Conservation (phyloP, 2,888 invertebrate genomes). For the Lacanobia wlatinum region DNA sequence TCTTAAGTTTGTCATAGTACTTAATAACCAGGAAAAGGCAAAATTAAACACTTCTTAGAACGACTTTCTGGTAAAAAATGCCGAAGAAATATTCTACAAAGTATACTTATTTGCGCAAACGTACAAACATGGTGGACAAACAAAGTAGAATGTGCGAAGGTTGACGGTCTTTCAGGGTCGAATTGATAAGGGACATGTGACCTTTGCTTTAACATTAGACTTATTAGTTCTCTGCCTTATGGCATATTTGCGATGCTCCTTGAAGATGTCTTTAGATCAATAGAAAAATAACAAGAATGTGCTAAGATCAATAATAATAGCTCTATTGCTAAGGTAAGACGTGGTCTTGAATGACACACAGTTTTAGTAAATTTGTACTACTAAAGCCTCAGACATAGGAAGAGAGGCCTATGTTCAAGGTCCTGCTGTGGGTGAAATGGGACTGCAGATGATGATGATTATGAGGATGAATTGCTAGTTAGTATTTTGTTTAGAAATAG, state of each 20-base stretch:
- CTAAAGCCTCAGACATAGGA: background rate
- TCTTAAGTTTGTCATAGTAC: background rate
- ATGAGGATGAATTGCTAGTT: background rate
- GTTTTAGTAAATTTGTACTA: too few relatives aligned
- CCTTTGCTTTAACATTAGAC: constrained; percentile 65
- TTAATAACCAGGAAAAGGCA: constrained; percentile 8
- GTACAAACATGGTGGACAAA: constrained; percentile 69
- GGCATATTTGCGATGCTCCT: constrained; percentile 36
- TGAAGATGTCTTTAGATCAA: constrained; percentile 15
- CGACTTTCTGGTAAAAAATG: constrained; percentile 37
- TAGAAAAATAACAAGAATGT: constrained; percentile 2
- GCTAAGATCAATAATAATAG: background rate
- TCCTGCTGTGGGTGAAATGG: too few relatives aligned
- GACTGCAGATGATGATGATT: background rate
- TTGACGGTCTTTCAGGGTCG: constrained; percentile 74
- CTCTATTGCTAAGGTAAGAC: background rate
- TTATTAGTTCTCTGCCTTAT: constrained; percentile 50
- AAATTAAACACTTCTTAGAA: constrained; percentile 18
- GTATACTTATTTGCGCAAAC: constrained; percentile 57
- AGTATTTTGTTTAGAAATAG: background rate
- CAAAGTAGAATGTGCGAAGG: constrained; percentile 83
- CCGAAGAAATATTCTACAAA: constrained; percentile 35
- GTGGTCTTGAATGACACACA: background rate
- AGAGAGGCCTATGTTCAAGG: too few relatives aligned
- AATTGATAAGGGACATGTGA: constrained; percentile 72